Base-by-base conservation (phyloP, 1,140 invertebrate species). In the Dinoponera quadriceps region DNA sequence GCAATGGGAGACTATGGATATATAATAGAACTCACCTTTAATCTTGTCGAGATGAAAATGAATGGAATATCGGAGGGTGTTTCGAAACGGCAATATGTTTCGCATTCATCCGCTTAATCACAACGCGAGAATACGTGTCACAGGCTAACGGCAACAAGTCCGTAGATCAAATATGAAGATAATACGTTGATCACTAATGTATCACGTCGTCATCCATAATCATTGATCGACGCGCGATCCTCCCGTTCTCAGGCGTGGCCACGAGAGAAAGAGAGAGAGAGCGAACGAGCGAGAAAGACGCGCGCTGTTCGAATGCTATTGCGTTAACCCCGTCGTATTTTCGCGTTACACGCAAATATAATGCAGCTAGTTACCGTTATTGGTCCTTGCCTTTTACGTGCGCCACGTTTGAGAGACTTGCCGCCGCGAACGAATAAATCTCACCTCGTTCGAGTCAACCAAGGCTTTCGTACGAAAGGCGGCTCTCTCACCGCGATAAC, bases 121-220 rank as follows among this genome's bases (percentile, higher is more conserved):
- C 49, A 44, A 3, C 65, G 51, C 54, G 38, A 20, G 33, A 38
- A 48, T 48, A 29, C 44, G 44, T 63, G 57, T 60, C 80, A 75
- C 69, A 62, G 57, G 57, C 49, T 74, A 74, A 74, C 69, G 80
- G 57, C 54, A 48, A 74, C 69, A 75, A 63, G 59, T 62, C 57
- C 55, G 74, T n/a, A 62, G 69, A 60, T 82, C 69, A 63, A 29
- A 80, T 51, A 80, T 60, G 54, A 80, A 69, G 65, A 80, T 80
- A 80, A 80, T 80, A 71, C 7, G 75, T n/a, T 57, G 75, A 80
- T 80, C 65, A 57, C 65, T 69, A 71, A 80, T 71, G 66, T 80
- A 80, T 80, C 65, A 80, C 65, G 33, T 57, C 33, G 75, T 80
- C 75, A 80, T 80, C 48, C 44, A 38, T 63, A 74, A 82, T 82